These are phyloP conservation scores for Drosophila picticornis DNA, from an alignment of 2,888 invertebrate genomes.

Conservation along the genomic window DNA sequence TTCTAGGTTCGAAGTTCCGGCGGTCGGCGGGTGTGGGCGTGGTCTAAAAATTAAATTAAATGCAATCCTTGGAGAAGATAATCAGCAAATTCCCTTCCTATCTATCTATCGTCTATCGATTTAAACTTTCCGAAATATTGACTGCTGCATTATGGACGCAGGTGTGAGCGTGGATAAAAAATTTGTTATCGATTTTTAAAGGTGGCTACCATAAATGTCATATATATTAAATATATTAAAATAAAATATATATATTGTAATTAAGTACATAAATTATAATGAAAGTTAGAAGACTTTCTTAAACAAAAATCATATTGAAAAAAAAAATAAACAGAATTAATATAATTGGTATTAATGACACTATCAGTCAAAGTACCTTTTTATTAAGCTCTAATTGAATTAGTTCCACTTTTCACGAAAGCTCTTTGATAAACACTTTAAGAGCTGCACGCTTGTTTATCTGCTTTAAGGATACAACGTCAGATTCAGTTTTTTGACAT, in stretches of 20 bases:
- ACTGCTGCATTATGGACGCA: no score
- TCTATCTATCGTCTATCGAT: no score
- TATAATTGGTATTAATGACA: background rate
- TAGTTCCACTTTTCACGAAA: slow-evolving; percentile 8
- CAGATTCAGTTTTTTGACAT: slow-evolving; percentile 33
- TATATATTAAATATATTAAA: background rate
- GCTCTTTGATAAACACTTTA: background rate
- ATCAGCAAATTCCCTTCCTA: no score
- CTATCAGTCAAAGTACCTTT: background rate
- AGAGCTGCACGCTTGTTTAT: slow-evolving; percentile 24
- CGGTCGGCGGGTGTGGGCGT: no score
- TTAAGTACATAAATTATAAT: background rate
- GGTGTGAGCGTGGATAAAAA: no score
- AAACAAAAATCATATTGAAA: background rate
- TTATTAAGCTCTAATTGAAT: slow-evolving; percentile 18
- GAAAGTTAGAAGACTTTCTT: background rate
- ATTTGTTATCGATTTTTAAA: no score
- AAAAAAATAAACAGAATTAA: background rate
- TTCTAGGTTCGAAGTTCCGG: no score
- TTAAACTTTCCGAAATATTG: no score
- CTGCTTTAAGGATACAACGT: slow-evolving; percentile 17
- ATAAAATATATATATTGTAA: background rate
- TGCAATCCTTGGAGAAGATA: no score
- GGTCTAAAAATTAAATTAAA: no score
- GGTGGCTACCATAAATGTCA: no score